Evolutionary conservation across 2,888 invertebrate genomes (phyloP).

Genomic region (Ochlodes sylvanus): DNA sequence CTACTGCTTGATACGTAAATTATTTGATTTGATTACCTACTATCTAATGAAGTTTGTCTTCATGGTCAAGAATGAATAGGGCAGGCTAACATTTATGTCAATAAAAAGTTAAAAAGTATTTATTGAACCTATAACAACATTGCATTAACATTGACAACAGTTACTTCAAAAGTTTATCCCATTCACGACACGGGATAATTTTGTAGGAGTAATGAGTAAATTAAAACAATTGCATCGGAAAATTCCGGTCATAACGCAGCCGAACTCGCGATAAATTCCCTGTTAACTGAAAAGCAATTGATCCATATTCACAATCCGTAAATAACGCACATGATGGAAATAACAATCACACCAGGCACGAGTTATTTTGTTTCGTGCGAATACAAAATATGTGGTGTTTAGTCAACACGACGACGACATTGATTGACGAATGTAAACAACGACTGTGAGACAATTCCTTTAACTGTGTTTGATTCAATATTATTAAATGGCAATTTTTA

Average conservation of each 20-base stretch:
- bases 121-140: neutral
- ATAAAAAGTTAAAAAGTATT: neutral
- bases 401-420: neutral
- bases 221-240: constrained; percentile 25
- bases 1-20: no score
- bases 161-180: constrained; percentile 4
- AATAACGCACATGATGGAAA: constrained; percentile 32
- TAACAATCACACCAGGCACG: constrained; percentile 21
- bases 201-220: constrained; percentile 30
- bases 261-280: constrained; percentile 23
- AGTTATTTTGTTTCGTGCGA: constrained; percentile 17
- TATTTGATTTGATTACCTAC: no score
- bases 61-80: no score
- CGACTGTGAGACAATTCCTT: neutral
- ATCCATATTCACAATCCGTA: constrained; percentile 25
- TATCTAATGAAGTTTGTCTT: no score
- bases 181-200: constrained; percentile 12
- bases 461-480: no score
- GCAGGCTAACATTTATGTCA: neutral
- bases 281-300: constrained; percentile 31
- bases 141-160: neutral
- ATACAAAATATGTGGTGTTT: constrained; percentile 14
- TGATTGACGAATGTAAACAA: neutral
- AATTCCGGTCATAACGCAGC: constrained; percentile 13
- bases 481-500: no score